A percentile compares a stretch with the other conserved stretches of the same genome.
These are phyloP conservation scores for Leptinotarsa texana DNA, from an alignment of 1,140 invertebrate species.

Conservation along the genomic window DNA sequence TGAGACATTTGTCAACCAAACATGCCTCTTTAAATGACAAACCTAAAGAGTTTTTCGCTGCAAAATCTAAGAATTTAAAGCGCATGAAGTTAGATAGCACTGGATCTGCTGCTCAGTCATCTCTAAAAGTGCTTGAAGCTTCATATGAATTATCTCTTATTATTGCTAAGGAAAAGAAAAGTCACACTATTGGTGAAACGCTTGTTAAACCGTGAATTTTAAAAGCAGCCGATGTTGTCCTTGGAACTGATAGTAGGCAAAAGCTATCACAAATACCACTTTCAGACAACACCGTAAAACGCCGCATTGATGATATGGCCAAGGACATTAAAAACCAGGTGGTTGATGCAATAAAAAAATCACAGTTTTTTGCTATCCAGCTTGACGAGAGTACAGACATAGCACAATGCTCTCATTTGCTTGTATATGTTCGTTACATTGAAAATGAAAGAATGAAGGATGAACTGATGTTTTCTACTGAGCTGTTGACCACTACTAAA, in stretches of 20 bases:
- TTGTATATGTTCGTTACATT: slow-evolving; percentile 21
- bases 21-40: slow-evolving; percentile 17
- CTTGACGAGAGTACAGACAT: slow-evolving; percentile 22
- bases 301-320: slow-evolving; percentile 40
- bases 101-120: slow-evolving; percentile 30
- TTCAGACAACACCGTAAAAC: slow-evolving; percentile 38
- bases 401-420: slow-evolving; percentile 14
- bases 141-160: slow-evolving; percentile 36
- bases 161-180: slow-evolving; percentile 29
- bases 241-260: slow-evolving; percentile 33
- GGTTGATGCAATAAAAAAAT: slow-evolving; percentile 30
- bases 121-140: slow-evolving; percentile 35
- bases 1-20: slow-evolving; percentile 13
- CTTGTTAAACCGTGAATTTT: slow-evolving; percentile 26
- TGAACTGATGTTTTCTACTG: slow-evolving; percentile 9
- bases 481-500: slow-evolving; percentile 39
- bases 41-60: slow-evolving; percentile 25
- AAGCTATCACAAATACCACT: slow-evolving; percentile 39
- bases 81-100: slow-evolving; percentile 32
- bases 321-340: slow-evolving; percentile 37
- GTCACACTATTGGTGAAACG: slow-evolving; percentile 25
- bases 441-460: slow-evolving; percentile 24
- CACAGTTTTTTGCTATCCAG: slow-evolving; percentile 19
- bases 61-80: slow-evolving; percentile 37
- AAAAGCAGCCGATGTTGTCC: slow-evolving; percentile 27